Percentiles rank a stretch among this genome's conserved stretches.
phyloP scores from a whole-genome alignment of 2,797 vertebrate genomes.

The Anguilla megastoma region DNA sequence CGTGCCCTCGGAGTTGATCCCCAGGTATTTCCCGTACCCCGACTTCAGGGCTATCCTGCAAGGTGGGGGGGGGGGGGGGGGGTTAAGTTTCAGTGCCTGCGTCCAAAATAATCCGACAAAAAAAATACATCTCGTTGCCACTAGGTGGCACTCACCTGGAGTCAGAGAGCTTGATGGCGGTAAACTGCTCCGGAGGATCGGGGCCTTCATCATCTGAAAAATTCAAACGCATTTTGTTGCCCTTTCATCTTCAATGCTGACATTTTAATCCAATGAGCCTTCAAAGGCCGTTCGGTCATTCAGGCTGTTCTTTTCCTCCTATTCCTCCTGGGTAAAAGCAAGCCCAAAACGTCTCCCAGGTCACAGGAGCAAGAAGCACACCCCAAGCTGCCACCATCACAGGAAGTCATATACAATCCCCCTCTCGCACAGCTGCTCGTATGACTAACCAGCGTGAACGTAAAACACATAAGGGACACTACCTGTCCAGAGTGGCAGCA shows the following conservation, averaged over 20 bases:
- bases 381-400: too few relatives aligned
- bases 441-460: too few relatives aligned
- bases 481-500: too few relatives aligned
- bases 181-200: conserved; percentile 94
- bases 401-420: too few relatives aligned
- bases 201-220: conserved; percentile 87
- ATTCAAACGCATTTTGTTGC: conserved; percentile 31
- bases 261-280: conserved; percentile 1
- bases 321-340: too few relatives aligned
- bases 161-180: conserved; percentile 91
- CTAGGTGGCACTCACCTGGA: conserved; percentile 72
- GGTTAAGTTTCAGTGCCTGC: neutral
- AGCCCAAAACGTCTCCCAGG: too few relatives aligned
- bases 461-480: too few relatives aligned
- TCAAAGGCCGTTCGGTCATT: neutral
- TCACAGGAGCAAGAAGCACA: too few relatives aligned
- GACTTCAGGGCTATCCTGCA: conserved; percentile 92
- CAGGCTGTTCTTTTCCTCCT: too few relatives aligned
- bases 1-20: conserved; percentile 91
- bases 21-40: conserved; percentile 95
- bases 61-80: neutral
- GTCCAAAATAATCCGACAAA: neutral
- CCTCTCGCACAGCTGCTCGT: too few relatives aligned
- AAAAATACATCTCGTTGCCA: neutral
- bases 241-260: neutral